Evolutionary conservation across 2,113 vertebrate genomes (phyloP).

Genomic region (Myiagra hebetior): DNA sequence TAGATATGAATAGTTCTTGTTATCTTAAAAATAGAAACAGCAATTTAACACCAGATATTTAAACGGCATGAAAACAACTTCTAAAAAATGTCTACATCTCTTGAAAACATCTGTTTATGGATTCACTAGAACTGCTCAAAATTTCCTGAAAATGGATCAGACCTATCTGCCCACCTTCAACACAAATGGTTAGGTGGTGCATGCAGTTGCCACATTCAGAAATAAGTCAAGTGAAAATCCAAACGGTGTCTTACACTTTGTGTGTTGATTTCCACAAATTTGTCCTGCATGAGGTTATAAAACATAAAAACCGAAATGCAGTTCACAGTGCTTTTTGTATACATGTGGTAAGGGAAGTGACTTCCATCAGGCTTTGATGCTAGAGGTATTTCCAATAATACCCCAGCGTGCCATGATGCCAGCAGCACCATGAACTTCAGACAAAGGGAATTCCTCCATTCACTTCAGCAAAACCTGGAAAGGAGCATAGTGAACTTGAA

Average conservation of each 20-base stretch:
- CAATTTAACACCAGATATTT: not conserved
- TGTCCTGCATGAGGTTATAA: not conserved
- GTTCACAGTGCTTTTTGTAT: not conserved
- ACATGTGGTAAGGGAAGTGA: not conserved
- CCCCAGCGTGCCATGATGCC: not conserved
- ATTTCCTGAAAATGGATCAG: not conserved
- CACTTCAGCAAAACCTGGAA: not conserved
- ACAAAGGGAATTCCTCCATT: not conserved
- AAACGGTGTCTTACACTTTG: not conserved
- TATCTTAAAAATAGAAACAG: not conserved
- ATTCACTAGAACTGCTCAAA: not conserved
- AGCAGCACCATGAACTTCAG: not conserved
- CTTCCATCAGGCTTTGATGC: not conserved
- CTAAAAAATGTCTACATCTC: not conserved
- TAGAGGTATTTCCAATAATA: not conserved
- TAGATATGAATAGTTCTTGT: not conserved
- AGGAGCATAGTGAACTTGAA: not conserved
- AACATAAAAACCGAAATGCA: not conserved
- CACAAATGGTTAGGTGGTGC: rapidly evolving
- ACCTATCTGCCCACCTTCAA: not conserved
- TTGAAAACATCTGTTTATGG: not conserved
- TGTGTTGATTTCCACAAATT: not conserved
- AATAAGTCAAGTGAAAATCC: not conserved
- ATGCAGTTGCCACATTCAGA: not conserved
- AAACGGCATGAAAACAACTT: not conserved